Evolutionary conservation across 1,140 invertebrate genomes (phyloP), one percentile per base, ranked within the genome.

Genomic region (Trachelipus rathkii): DNA sequence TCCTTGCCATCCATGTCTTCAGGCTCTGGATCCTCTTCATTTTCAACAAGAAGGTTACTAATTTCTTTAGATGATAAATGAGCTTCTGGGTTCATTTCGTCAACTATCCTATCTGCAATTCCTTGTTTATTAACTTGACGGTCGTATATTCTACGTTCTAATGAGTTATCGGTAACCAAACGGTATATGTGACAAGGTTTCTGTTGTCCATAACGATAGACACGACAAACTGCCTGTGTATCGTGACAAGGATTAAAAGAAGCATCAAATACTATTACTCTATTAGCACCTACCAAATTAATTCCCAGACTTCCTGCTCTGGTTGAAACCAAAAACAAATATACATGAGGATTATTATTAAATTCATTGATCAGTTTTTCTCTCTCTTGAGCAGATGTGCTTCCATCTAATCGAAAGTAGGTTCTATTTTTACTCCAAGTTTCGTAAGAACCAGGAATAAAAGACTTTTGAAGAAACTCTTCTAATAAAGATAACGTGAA

Each of bases 201-300:
- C 79, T 89, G 88, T 85, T 99, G 97, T 0, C 97, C 96, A 85
- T 80, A 89, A 84, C 95, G 89, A 85, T 98, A 99, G 50, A 99
- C 95, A 82, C 97, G 87, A 85, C 97, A 99, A 0, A 99, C 95
- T 72, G 97, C 97, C 86, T 99, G 97, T 0, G 96, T 97, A 84
- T 99, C 97, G 84, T 99, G 96, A 83, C 97, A 98, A n/a, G 97
- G 97, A 87, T 99, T 99, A 96, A 97, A 99, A 5, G 95, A 97
- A 50, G 96, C 96, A 87, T 99, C 97, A 83, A 99, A 93, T 44
- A 99, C 95, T 24, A 99, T 92, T 0, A 98, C 97, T 71, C 97
- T 87, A 87, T 98, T 99, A 0, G 97, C 97, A 24, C 96, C 97
- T 68, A 95, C 93, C 23, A 99, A 88, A 88, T 99, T 99, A 71